phyloP scores from a whole-genome alignment of 2,888 invertebrate genomes.

The Malthinus seriepunctatus region DNA sequence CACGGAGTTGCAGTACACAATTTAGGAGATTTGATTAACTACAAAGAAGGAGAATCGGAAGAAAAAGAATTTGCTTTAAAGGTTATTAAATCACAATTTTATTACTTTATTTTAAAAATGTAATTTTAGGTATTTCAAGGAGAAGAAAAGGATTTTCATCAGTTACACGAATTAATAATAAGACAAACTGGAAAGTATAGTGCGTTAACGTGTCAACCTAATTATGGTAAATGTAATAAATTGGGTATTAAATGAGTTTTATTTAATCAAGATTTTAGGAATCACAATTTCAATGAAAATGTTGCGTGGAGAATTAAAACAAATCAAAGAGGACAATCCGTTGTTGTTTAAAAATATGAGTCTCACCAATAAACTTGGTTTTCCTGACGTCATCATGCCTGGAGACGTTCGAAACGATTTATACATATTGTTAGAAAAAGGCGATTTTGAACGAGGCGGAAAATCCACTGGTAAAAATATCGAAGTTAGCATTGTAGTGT shows the following conservation, averaged over 20 bases:
- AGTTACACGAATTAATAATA: constrained; percentile 87
- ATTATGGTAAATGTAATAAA: constrained; percentile 65
- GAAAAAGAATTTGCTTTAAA: constrained; percentile 82
- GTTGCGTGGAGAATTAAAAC: constrained; percentile 77
- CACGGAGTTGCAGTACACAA: constrained; percentile 85
- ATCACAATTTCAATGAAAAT: constrained; percentile 81
- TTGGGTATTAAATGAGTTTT: constrained; percentile 10
- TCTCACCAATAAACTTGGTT: constrained; percentile 85
- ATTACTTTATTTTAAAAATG: not conserved
- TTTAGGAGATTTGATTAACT: constrained; percentile 68
- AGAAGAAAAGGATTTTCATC: constrained; percentile 89
- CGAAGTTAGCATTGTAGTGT: constrained; percentile 79
- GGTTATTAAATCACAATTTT: constrained; percentile 48
- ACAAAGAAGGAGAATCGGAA: constrained; percentile 64
- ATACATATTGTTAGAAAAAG: constrained; percentile 83
- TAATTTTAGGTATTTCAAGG: constrained; percentile 73
- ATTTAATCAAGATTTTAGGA: constrained; percentile 52
- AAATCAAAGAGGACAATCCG: constrained; percentile 79
- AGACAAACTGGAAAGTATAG: constrained; percentile 84
- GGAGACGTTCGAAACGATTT: constrained; percentile 94
- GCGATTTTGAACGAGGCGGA: constrained; percentile 91
- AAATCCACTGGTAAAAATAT: constrained; percentile 95
- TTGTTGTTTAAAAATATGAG: constrained; percentile 80
- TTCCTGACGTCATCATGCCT: constrained; percentile 95
- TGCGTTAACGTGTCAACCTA: constrained; percentile 79